Evolutionary conservation across 1,140 invertebrate species (phyloP).

Genomic region (Sarcophaga bullata): DNA sequence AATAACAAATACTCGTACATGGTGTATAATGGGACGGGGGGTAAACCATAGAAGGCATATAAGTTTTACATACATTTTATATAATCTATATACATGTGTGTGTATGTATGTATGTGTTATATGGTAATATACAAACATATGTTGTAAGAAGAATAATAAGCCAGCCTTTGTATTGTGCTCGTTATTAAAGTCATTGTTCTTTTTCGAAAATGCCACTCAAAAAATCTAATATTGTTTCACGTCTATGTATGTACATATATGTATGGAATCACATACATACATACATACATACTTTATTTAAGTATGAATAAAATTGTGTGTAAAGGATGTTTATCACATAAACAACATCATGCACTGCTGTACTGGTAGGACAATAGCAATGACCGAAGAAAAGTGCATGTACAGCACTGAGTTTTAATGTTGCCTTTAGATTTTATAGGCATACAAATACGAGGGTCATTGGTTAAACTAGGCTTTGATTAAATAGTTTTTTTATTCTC

Average conservation of each 20-base stretch:
- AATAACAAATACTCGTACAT: not conserved
- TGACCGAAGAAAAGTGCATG: constrained; percentile 21
- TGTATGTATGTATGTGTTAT: not conserved
- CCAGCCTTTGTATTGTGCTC: constrained; percentile 4
- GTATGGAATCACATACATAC: not conserved
- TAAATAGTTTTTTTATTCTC: too few species aligned
- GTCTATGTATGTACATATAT: not conserved
- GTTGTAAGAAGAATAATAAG: not conserved
- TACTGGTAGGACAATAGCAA: too few species aligned
- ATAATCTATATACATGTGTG: not conserved
- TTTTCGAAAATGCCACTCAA: not conserved
- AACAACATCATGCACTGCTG: too few species aligned
- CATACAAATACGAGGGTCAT: too few species aligned
- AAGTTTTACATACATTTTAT: not conserved
- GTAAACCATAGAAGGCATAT: not conserved
- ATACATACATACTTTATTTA: not conserved
- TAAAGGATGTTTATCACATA: too few species aligned
- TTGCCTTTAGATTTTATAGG: not conserved
- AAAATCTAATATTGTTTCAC: not conserved
- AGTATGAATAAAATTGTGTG: not conserved
- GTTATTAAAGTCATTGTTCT: constrained; percentile 4
- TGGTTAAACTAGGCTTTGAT: too few species aligned
- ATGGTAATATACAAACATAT: too few species aligned
- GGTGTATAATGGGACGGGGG: not conserved
- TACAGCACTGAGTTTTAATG: constrained; percentile 30